Evolutionary conservation across 2,888 invertebrate genomes (phyloP).

Genomic region (Cheilosia pagana): DNA sequence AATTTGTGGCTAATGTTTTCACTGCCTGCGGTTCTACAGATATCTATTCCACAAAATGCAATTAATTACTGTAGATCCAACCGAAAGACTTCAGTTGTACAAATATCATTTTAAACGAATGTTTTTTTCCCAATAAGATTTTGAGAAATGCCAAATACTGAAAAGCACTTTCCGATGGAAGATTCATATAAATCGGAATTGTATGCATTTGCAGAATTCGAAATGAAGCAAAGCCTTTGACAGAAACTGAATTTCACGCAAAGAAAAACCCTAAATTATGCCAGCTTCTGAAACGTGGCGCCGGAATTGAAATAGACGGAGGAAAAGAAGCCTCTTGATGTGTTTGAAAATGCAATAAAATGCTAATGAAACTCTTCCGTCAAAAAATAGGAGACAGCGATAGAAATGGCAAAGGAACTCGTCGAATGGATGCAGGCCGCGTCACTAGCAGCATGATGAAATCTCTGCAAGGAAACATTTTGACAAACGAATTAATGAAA

Average conservation of each 20-base stretch:
- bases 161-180: slow-evolving; percentile 22
- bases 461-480: slow-evolving; percentile 51
- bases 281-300: slow-evolving; percentile 47
- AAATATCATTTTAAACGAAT: neutral
- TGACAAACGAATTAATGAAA: slow-evolving; percentile 69
- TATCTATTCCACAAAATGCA: slow-evolving; percentile 34
- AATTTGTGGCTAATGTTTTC: slow-evolving; percentile 54
- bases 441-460: slow-evolving; percentile 15
- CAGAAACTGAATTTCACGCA: slow-evolving; percentile 46
- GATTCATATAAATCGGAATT: slow-evolving; percentile 56
- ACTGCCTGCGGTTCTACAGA: slow-evolving; percentile 22
- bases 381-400: slow-evolving; percentile 59
- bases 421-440: slow-evolving; percentile 1
- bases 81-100: neutral
- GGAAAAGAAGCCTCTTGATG: slow-evolving; percentile 25
- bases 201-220: slow-evolving; percentile 46
- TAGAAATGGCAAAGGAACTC: slow-evolving; percentile 53
- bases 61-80: slow-evolving; percentile 23
- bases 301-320: slow-evolving; percentile 52
- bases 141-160: neutral
- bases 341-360: slow-evolving; percentile 69
- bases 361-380: slow-evolving; percentile 71
- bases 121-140: neutral
- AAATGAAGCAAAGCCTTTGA: slow-evolving; percentile 56
- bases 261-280: slow-evolving; percentile 64